Evolutionary conservation across 2,113 vertebrate species (phyloP).

Genomic region (Glareola pratincola): DNA sequence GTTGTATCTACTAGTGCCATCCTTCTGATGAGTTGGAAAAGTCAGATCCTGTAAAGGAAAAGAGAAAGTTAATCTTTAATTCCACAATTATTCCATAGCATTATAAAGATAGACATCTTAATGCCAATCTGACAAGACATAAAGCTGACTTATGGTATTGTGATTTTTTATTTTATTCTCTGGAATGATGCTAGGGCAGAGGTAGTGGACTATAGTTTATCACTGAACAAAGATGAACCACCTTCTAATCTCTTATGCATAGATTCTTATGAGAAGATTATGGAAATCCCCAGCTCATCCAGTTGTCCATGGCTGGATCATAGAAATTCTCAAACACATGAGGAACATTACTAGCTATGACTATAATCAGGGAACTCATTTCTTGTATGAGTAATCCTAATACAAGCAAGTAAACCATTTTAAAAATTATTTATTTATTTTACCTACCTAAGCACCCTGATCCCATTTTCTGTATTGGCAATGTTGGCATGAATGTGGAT

Average conservation of each 20-base stretch:
- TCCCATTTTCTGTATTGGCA: neutral
- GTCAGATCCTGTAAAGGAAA: neutral
- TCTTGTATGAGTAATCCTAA: slow-evolving; percentile 5
- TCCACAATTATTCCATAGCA: neutral
- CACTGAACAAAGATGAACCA: neutral
- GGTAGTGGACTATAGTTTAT: neutral
- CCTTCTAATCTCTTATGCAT: slow-evolving; percentile 35
- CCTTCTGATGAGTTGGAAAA: neutral
- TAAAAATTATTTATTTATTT: neutral
- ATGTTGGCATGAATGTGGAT: neutral
- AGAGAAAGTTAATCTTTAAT: slow-evolving; percentile 49
- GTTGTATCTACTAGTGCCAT: neutral
- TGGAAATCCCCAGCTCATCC: slow-evolving; percentile 42
- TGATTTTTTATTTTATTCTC: neutral
- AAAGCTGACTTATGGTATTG: neutral
- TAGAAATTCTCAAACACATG: neutral
- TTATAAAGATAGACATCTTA: slow-evolving; percentile 36
- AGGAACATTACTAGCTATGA: neutral
- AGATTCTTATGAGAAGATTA: slow-evolving; percentile 63
- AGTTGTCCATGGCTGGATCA: slow-evolving; percentile 15
- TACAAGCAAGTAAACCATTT: neutral
- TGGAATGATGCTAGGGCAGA: neutral
- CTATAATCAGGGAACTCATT: neutral
- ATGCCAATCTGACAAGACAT: slow-evolving; percentile 32
- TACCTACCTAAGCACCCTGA: neutral